Evolutionary conservation across 2,888 invertebrate genomes (phyloP).

Genomic region (Phaonia tiefii): DNA sequence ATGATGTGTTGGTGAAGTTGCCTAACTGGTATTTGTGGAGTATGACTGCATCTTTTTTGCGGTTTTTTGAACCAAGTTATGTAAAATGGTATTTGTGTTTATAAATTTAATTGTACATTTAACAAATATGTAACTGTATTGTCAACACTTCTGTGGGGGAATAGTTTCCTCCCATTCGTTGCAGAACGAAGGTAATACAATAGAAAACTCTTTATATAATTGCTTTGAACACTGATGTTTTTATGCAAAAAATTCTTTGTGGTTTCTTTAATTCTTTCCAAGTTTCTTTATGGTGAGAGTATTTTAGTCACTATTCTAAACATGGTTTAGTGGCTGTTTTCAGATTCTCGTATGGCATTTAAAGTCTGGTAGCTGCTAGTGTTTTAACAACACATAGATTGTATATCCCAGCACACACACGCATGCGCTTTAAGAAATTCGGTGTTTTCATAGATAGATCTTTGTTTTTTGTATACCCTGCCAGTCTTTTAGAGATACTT

Average conservation of each 20-base stretch:
- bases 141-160: conserved; percentile 6
- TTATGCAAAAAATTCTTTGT: conserved; percentile 14
- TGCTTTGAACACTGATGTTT: background rate
- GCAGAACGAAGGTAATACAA: background rate
- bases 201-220: conserved; percentile 24
- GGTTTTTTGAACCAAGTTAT: conserved; percentile 45
- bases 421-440: background rate
- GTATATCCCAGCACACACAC: conserved; percentile 13
- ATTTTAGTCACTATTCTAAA: conserved; percentile 3
- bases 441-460: conserved; percentile 25
- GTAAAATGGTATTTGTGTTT: conserved; percentile 50
- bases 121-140: conserved; percentile 13
- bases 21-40: conserved; percentile 58
- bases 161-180: too few species aligned
- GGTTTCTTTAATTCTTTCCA: conserved; percentile 2
- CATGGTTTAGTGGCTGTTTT: conserved; percentile 1
- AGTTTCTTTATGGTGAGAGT: background rate
- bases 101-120: conserved; percentile 31
- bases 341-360: conserved; percentile 16
- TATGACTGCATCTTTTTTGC: conserved; percentile 48
- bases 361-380: conserved; percentile 19
- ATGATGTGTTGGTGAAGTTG: conserved; percentile 47
- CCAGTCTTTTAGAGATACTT: conserved; percentile 51
- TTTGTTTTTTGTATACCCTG: conserved; percentile 33
- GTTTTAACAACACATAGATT: conserved; percentile 28